A percentile compares a stretch with the other conserved stretches of the same genome.
These are phyloP conservation scores for Leptatherina wallacei DNA, from an alignment of 2,797 vertebrate species.

Conservation along the genomic window DNA sequence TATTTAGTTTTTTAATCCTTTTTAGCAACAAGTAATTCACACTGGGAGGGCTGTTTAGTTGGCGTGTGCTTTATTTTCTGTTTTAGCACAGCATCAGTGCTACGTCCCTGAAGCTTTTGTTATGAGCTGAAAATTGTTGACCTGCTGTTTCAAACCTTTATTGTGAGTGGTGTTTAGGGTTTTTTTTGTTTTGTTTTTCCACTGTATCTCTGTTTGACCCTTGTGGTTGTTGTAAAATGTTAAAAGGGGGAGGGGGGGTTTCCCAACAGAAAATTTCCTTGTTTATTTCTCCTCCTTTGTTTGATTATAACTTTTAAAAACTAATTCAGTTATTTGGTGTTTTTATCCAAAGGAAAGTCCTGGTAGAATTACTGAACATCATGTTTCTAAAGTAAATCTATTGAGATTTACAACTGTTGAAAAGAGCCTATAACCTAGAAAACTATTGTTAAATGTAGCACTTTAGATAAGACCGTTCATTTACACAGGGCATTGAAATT, in stretches of 20 bases:
- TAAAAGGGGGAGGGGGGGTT: slow-evolving; percentile 2
- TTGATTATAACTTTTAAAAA: slow-evolving; percentile 9
- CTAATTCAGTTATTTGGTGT: slow-evolving; percentile 18
- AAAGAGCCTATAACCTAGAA: slow-evolving; percentile 19
- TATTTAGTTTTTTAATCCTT: slow-evolving; percentile 32
- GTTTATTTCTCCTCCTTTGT: not conserved
- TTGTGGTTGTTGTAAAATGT: slow-evolving; percentile 49
- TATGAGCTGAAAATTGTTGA: slow-evolving; percentile 38
- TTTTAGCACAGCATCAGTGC: not conserved
- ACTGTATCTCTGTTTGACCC: slow-evolving; percentile 40
- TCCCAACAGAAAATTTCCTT: slow-evolving; percentile 31
- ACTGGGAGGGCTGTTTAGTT: slow-evolving; percentile 24
- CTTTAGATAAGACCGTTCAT: slow-evolving; percentile 66
- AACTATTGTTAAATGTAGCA: slow-evolving; percentile 66
- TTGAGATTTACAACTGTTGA: slow-evolving; percentile 8
- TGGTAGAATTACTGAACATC: slow-evolving; percentile 31
- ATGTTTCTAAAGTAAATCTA: slow-evolving; percentile 19
- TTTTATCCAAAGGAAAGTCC: slow-evolving; percentile 27
- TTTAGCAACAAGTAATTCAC: slow-evolving; percentile 29
- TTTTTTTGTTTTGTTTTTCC: not conserved
- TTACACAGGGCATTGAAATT: slow-evolving; percentile 35
- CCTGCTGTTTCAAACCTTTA: slow-evolving; percentile 32
- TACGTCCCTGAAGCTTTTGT: slow-evolving; percentile 31
- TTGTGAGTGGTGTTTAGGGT: slow-evolving; percentile 41
- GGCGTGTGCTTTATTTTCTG: slow-evolving; percentile 33